Conservation (phyloP, 2,888 invertebrate species). For the Tinea trinotella region DNA sequence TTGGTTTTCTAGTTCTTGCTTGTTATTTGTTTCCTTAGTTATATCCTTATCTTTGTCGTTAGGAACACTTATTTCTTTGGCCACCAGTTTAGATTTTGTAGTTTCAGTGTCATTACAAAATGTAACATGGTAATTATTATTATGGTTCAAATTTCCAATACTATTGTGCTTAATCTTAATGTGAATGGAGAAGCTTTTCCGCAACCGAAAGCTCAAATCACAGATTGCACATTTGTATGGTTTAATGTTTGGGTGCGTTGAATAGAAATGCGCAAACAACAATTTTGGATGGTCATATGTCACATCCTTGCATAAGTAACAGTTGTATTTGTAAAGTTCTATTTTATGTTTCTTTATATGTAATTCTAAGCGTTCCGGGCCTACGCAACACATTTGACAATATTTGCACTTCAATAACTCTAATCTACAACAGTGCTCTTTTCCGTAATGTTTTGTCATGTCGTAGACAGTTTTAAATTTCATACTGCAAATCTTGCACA, state of each 20-base stretch:
- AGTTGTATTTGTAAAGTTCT: conserved; percentile 50
- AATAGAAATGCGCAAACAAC: conserved; percentile 47
- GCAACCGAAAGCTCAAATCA: conserved; percentile 35
- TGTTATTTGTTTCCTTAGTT: no score
- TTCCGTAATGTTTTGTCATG: neutral
- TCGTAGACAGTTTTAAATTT: conserved; percentile 33
- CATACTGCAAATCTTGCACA: conserved; percentile 36
- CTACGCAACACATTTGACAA: conserved; percentile 44
- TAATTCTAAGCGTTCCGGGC: conserved; percentile 33
- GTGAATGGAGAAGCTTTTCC: conserved; percentile 50
- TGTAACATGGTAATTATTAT: conserved; percentile 45
- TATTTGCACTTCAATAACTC: conserved; percentile 37
- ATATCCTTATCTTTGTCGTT: neutral
- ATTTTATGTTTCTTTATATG: conserved; percentile 38
- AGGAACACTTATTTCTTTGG: neutral
- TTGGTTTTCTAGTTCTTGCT: no score
- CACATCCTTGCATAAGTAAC: conserved; percentile 35
- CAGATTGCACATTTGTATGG: conserved; percentile 56
- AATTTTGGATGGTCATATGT: conserved; percentile 49
- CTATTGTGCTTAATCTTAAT: conserved; percentile 51
- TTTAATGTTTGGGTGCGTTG: conserved; percentile 40
- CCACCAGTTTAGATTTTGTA: neutral
- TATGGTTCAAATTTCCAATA: conserved; percentile 50
- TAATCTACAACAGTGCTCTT: conserved; percentile 34
- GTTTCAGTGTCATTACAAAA: neutral